A percentile compares a stretch with the other conserved stretches of the same genome.
Conservation (phyloP, 1,140 invertebrate genomes). For the Lasioglossum baleicum region DNA sequence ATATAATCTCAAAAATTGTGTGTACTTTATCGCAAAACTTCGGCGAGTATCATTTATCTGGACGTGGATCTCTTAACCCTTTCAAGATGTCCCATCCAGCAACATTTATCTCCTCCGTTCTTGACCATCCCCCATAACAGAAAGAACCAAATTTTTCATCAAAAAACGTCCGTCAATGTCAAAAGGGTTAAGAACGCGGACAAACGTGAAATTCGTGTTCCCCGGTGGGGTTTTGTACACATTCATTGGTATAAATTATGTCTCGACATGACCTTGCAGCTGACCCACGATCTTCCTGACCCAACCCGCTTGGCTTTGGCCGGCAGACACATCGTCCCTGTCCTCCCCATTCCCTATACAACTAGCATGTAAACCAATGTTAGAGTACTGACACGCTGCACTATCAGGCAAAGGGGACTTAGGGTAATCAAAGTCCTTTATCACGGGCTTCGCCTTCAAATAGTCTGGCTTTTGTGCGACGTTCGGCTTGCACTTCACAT, state of each 20-base stretch:
- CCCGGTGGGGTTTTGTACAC: slow-evolving; percentile 24
- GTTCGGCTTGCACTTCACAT: slow-evolving; percentile 49
- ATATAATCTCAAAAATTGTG: slow-evolving; percentile 45
- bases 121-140: too few species aligned
- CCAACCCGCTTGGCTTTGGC: slow-evolving; percentile 78
- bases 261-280: slow-evolving; percentile 73
- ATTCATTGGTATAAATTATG: slow-evolving; percentile 54
- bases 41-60: slow-evolving; percentile 8
- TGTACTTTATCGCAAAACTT: slow-evolving; percentile 6
- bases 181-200: slow-evolving; percentile 9
- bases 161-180: not conserved
- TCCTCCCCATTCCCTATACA: slow-evolving; percentile 32
- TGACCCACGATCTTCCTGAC: slow-evolving; percentile 78
- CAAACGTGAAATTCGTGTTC: slow-evolving; percentile 25
- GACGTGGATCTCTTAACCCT: slow-evolving; percentile 19
- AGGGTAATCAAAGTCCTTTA: slow-evolving; percentile 9
- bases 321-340: slow-evolving; percentile 74
- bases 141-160: too few species aligned
- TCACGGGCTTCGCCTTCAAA: slow-evolving; percentile 54
- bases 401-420: not conserved
- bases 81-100: not conserved
- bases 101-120: too few species aligned
- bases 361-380: slow-evolving; percentile 7
- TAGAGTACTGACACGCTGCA: not conserved
- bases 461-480: slow-evolving; percentile 71